Evolutionary conservation across 1,140 invertebrate genomes (phyloP), one percentile per base, ranked within the genome.

Genomic region (Hylaeus anthracinus): DNA sequence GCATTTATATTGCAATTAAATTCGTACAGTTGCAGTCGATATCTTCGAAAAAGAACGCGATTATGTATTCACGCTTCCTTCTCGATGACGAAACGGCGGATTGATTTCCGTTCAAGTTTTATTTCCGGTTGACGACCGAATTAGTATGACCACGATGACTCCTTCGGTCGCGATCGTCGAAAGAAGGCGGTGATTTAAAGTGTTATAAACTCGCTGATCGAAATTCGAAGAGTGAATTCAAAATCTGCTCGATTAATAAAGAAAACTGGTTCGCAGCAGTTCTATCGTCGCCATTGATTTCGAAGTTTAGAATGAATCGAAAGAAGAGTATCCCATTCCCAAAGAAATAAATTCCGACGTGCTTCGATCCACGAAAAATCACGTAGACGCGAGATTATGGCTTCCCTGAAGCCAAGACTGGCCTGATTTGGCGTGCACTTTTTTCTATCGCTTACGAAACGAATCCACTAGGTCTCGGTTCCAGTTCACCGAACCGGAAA

Each of bases 121-220:
- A 79, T 74, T 85, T 85, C 84, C 84, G 84, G 78, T 81, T 48
- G 51, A 26, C 10, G 37, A 39, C 37, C 72, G 67, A 56, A 61
- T 66, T 74, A 74, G 45, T 80, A 74, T 74, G 78, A 60, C 2
- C 37, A 48, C 4, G 43, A n/a, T 10, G 77, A 6, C 9, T 26
- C 0, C 48, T 60, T 6, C 51, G 26, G n/a, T 45, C 61, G 69
- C 41, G 41, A 73, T 53, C 70, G 45, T 78, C 58, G 37, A 37
- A 53, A 78, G 75, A 26, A 37, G 64, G 41, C 26, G 10, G 45
- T 9, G 45, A 63, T 78, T 55, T 64, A 43, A 72, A 61, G 14
- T 58, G 41, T 76, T 26, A 26, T 26, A 0, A 26, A 26, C 26
- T 26, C 26, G 26, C 26, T 26, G 26, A 26, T 26, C 26, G 26